phyloP scores from a whole-genome alignment of 2,113 vertebrate genomes.

The Chrysemys picta region DNA sequence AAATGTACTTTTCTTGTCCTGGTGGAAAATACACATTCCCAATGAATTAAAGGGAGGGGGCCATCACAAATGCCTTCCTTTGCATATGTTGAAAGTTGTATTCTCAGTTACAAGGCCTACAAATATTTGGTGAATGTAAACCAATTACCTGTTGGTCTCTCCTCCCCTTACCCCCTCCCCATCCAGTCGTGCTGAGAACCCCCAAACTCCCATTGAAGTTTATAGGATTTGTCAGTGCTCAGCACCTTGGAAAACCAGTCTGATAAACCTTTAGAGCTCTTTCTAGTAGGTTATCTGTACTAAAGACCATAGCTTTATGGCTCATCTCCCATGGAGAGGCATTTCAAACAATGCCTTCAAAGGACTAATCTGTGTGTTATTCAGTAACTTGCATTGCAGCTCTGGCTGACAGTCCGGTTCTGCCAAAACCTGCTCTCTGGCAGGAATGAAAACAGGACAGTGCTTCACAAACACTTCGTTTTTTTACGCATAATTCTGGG shows the following conservation, averaged over 20 bases:
- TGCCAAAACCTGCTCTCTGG: background rate
- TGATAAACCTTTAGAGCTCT: background rate
- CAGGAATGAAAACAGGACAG: background rate
- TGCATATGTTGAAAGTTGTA: background rate
- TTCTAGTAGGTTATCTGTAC: background rate
- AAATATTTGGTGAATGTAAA: background rate
- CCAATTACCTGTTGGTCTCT: background rate
- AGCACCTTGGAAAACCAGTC: background rate
- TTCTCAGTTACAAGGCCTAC: background rate
- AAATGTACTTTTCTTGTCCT: background rate
- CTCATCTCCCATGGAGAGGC: fast-evolving
- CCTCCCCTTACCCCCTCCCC: background rate
- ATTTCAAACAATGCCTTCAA: background rate
- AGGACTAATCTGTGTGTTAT: background rate
- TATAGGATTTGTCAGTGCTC: background rate
- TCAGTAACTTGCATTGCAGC: background rate
- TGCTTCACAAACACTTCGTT: background rate
- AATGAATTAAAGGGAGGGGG: fast-evolving
- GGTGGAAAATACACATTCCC: background rate
- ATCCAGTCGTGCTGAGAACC: background rate
- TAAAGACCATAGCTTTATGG: background rate
- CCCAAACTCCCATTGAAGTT: fast-evolving
- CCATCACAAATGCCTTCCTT: background rate
- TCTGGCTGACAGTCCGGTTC: background rate
- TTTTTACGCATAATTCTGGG: fast-evolving